Base-by-base conservation (phyloP, 2,797 vertebrate species). In the Columba guinea region DNA sequence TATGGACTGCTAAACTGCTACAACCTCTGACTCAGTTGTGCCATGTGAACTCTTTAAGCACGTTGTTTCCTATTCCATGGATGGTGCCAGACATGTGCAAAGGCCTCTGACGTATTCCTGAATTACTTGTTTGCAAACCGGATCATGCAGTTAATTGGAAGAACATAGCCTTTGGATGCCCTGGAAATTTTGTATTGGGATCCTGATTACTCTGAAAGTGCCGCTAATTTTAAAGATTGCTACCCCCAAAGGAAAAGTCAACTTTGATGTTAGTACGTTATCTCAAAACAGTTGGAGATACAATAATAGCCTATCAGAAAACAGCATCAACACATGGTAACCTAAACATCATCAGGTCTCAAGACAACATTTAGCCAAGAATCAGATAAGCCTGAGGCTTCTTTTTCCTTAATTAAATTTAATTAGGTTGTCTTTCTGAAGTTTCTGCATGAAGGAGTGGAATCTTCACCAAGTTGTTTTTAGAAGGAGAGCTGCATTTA, bases 371-470 rank as follows among this genome's bases (percentile, higher is more conserved):
- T 94, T 84, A 89, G 37, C 48, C 51, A 69, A 68, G 65, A 89
- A 68, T 10, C 62, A 70, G 82, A 73, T 59, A 53, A 51, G 58
- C 65, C 63, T 0, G 2, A 68, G 60, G 76, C 21, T 89, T 79
- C 41, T 65, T 81, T 69, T 64, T 58, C 52, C 55, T 85, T 78
- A 94, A 76, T 86, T 60, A 82, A 87, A 46, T 51, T 79, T 75
- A 89, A 79, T 79, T 94, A 84, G 6, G 14, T 26, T 71, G 26
- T 55, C 68, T 86, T 95, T 85, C 56, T 62, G 87, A 94, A 91
- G 34, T 58, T 89, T 35, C 41, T 77, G 79, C 76, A 62, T 32
- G 64, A 46, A 30, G 56, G 21, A 85, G 24, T 71, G n/a, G 67
- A 70, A 62, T 69, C 84, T 92, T 30, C 60, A 73, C 11, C 3